phyloP scores from a whole-genome alignment of 1,140 invertebrate species.

The Scaptomyza graminum region DNA sequence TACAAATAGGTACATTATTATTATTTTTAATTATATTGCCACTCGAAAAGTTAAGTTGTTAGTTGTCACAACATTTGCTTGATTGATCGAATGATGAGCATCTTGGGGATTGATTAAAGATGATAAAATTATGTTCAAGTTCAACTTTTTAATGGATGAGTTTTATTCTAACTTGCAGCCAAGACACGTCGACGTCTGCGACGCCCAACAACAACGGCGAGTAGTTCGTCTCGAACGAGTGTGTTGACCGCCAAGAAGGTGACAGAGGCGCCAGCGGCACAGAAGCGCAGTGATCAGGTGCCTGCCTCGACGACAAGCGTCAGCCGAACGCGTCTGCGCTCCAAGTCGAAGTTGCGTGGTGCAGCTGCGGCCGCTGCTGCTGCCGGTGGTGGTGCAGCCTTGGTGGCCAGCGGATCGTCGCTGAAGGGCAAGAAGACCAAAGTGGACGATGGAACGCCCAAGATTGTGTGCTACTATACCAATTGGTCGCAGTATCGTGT shows the following conservation, averaged over 20 bases:
- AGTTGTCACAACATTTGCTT: conserved; percentile 43
- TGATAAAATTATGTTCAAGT: background rate
- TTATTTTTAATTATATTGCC: conserved; percentile 61
- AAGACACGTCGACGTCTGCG: conserved; percentile 85
- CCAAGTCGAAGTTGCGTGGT: conserved; percentile 85
- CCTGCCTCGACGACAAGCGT: conserved; percentile 84
- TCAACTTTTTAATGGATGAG: too few species aligned
- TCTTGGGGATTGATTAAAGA: background rate
- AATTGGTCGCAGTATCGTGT: conserved; percentile 98
- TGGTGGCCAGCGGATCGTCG: conserved; percentile 84
- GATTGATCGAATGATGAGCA: conserved; percentile 70
- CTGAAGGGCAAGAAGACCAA: conserved; percentile 86
- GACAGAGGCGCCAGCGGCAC: conserved; percentile 77
- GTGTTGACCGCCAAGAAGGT: conserved; percentile 84
- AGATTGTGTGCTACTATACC: conserved; percentile 97
- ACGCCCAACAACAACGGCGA: conserved; percentile 85
- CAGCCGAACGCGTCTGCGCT: conserved; percentile 88
- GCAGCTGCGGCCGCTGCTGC: conserved; percentile 86
- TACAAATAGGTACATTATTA: conserved; percentile 47
- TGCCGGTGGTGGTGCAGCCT: conserved; percentile 86
- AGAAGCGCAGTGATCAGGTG: conserved; percentile 87
- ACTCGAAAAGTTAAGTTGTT: conserved; percentile 48
- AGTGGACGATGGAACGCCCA: conserved; percentile 86
- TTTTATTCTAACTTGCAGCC: conserved; percentile 36
- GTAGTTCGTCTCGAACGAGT: conserved; percentile 79